Base-by-base conservation (phyloP, 2,888 invertebrate species). In the Tachystola acroxantha region DNA sequence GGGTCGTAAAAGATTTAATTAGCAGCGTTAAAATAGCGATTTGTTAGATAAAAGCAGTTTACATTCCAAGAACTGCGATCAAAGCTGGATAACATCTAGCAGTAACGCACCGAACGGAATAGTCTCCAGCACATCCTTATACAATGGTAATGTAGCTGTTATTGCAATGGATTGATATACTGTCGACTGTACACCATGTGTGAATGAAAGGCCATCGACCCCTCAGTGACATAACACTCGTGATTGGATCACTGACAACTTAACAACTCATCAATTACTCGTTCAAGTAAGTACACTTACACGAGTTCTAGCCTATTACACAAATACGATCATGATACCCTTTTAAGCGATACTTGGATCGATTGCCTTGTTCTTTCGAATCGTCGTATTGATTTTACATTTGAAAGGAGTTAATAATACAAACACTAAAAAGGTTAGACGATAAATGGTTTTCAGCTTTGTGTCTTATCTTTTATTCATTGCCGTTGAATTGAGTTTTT, bases 181-280 rank as follows among this genome's bases (percentile, higher is more conserved):
- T n/a, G n/a, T n/a, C n/a, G n/a, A n/a, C n/a, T n/a, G n/a, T n/a
- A 32, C 28, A 35, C 37, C 16, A 33, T 26, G 33, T 53, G 53
- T 61, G 58, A 64, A 62, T 63, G 64, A 53, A 57, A 65, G 69
- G 66, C 46, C 64, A 43, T 59, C 58, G 66, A 71, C 68, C 73
- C 48, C 57, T 28, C 28, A 36, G 24, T 71, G 74, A 71, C 75
- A 71, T 72, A 70, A 69, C 62, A 57, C 53, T 48, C 51, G 50
- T 54, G 59, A 71, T 66, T 64, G 64, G 66, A 64, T 64, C 64
- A 64, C 66, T 53, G 59, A 66, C 66, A 67, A 64, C 56, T 59
- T 60, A 65, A 71, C 65, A 62, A 61, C 45, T 64, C 68, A 64
- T 66, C 72, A 68, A 74, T 70, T 67, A 58, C 59, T 40, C 36